Base-by-base conservation (phyloP, 1,140 invertebrate species). In the Argopecten irradians region DNA sequence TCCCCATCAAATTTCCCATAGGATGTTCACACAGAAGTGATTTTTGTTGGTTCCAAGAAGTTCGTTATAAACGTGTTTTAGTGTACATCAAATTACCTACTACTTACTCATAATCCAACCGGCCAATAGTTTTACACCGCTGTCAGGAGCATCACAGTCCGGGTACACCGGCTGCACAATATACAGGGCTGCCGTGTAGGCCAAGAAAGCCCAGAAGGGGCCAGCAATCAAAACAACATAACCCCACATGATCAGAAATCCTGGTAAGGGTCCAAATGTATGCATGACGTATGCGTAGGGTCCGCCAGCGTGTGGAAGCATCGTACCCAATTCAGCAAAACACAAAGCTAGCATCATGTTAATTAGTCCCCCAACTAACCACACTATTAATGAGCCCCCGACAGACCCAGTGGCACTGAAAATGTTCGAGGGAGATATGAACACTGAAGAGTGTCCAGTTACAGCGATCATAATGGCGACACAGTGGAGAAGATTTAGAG, bases 241-340 rank as follows among this genome's bases (percentile, higher is more conserved):
- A 22, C 98, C 98, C 99, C 99, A 99, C 16, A 99, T 96, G 92
- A 99, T 99, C 0, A 99, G 96, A 95, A 99, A 99, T 0, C 98
- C 98, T 0, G 98, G 98, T 33, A 99, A 95, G 2, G 97, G 96
- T 0, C 36, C 99, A 98, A 96, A 99, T 0, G 98, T 98, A 94
- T 98, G 97, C 86, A 97, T 97, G 46, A 99, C 98, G 94, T 99
- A 99, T 0, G 98, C 98, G 95, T 99, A 99, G 96, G 99, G 98
- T 7, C 99, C 99, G 9, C 99, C 99, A 32, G 98, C 99, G 94
- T 98, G 98, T 1, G 98, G 97, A 91, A 99, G 98, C 83, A 97
- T 97, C 95, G 98, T 97, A 96, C 99, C 99, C 84, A 99, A 96
- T 97, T 99, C 99, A 0, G 99, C 98, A 95, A 99, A 99, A 94